Base-by-base conservation (phyloP, 2,888 invertebrate species). In the Cryptus armator region DNA sequence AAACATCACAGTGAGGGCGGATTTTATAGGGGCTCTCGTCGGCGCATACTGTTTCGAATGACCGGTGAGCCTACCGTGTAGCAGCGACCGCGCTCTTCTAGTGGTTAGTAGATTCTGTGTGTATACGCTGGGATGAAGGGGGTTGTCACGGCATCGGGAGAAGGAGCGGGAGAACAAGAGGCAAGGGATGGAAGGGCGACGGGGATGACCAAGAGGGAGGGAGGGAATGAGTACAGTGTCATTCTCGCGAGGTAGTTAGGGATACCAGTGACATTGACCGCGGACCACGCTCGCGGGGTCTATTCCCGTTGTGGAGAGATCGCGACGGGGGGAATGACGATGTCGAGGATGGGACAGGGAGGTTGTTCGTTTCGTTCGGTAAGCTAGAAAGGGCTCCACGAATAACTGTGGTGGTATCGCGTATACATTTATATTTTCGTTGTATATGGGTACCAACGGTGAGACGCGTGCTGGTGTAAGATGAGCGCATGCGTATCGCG, bases 201-300 rank as follows among this genome's bases (percentile, higher is more conserved):
- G 62, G 75, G 51, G 75, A 62, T 29, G 37, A n/a, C 29, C 29
- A 56, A 53, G 56, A 51, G 53, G 37, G 72, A 44, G 19, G 12
- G 59, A 37, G 37, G 44, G 66, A 29, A 53, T n/a, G 53, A 51
- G 29, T 51, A 71, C 66, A 53, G 71, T 53, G 66, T 29, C 66
- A 78, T 16, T 59, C 46, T 37, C 67, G 75, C 70, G 70, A 32
- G 48, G 62, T 76, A 75, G 77, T 79, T 76, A 80, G 84, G 81
- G 86, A 81, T 81, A 82, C 81, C 74, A 84, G 83, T 88, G 88
- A 88, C 88, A 88, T 88, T 88, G 88, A 88, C 88, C 88, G 88
- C 88, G 86, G 81, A 81, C 83, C 75, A 79, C 74, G 86, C 84
- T 84, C 70, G 46, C 75, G 81, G 32, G 74, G 46, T 53, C 67